phyloP scores from a whole-genome alignment of 2,797 vertebrate genomes.

The Pseudochaenichthys georgianus region DNA sequence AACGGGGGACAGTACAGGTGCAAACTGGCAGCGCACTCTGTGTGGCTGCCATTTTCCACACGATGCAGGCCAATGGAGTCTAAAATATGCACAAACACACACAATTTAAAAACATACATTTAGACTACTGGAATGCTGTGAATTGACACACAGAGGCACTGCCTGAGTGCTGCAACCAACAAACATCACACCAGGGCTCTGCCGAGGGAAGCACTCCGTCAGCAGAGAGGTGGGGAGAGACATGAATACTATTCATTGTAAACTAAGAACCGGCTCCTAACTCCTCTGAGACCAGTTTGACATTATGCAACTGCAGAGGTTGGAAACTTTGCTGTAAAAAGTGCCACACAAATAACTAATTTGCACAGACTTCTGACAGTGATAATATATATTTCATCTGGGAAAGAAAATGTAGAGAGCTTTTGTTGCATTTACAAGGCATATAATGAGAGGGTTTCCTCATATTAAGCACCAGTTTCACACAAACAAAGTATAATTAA shows the following conservation, averaged over 20 bases:
- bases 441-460: not conserved
- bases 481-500: not conserved
- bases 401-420: not conserved
- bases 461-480: not conserved
- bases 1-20: constrained; percentile 98
- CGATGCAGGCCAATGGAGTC: constrained; percentile 96
- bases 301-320: constrained; percentile 10
- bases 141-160: constrained; percentile 13
- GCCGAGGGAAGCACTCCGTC: constrained; percentile 19
- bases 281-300: constrained; percentile 1
- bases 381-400: constrained; percentile 6
- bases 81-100: constrained; percentile 59
- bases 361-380: not conserved
- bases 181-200: constrained; percentile 45
- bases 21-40: constrained; percentile 92
- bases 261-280: constrained; percentile 20
- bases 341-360: not conserved
- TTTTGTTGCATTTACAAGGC: constrained; percentile 7
- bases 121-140: constrained; percentile 41
- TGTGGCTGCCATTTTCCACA: constrained; percentile 97
- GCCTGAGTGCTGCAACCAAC: constrained; percentile 14
- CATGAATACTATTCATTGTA: constrained; percentile 29
- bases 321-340: constrained; percentile 23
- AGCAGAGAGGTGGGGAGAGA: constrained; percentile 15
- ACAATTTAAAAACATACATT: constrained; percentile 15